Conservation (phyloP, 1,140 invertebrate genomes). For the Rhagoletis pomonella region DNA sequence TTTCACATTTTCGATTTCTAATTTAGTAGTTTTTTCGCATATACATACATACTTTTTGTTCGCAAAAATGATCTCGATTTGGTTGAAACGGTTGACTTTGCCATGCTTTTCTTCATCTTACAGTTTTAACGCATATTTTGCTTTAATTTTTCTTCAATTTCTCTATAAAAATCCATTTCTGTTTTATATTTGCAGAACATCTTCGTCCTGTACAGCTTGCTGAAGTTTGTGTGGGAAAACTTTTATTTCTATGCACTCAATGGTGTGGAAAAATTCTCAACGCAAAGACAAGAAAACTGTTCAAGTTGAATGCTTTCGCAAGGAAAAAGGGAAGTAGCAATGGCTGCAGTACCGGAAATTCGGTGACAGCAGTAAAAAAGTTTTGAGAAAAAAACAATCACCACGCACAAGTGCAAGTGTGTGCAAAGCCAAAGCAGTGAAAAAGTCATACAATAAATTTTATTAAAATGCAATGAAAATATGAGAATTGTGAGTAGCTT, state of each 20-base stretch:
- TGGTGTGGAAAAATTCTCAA: conserved; percentile 48
- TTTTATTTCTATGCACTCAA: conserved; percentile 21
- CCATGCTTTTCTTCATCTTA: not conserved
- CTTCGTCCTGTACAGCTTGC: too few relatives aligned
- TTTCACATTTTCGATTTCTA: conserved; percentile 43
- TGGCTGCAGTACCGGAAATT: conserved; percentile 46
- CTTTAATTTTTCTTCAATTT: conserved; percentile 30
- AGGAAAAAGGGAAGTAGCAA: not conserved
- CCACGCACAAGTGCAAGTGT: not conserved
- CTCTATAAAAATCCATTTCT: conserved; percentile 38
- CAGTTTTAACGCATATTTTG: not conserved
- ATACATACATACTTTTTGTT: not conserved
- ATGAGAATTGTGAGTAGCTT: conserved; percentile 30
- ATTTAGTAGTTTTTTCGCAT: not conserved
- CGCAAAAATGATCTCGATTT: not conserved
- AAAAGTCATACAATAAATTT: conserved; percentile 48
- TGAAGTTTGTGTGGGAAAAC: conserved; percentile 12
- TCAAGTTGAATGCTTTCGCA: conserved; percentile 16
- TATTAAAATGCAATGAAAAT: conserved; percentile 52
- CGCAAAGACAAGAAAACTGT: conserved; percentile 49
- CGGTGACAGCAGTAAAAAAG: conserved; percentile 45
- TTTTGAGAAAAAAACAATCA: not conserved
- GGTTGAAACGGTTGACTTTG: conserved; percentile 31
- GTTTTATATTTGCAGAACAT: conserved; percentile 5
- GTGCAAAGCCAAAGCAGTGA: conserved; percentile 20